A percentile compares a stretch with the other conserved stretches of the same genome.
phyloP scores from a whole-genome alignment of 2,113 vertebrate genomes.

The Varanus komodoensis region DNA sequence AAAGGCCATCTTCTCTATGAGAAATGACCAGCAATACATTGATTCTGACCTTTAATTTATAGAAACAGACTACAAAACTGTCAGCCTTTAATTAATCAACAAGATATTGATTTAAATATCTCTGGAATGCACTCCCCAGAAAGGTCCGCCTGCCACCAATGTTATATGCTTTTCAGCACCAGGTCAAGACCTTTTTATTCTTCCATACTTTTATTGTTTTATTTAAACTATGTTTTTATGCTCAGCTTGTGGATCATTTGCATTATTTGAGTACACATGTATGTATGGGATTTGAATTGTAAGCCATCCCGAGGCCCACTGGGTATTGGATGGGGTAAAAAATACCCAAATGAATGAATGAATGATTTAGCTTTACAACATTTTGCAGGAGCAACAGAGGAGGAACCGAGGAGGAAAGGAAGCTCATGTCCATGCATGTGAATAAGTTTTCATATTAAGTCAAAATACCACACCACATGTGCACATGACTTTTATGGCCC shows the following conservation, averaged over 20 bases:
- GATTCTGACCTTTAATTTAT: neutral
- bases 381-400: neutral
- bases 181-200: no score
- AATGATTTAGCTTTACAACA: neutral
- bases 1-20: neutral
- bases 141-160: no score
- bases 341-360: no score
- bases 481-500: constrained; percentile 56
- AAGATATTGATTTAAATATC: neutral
- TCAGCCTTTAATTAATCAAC: neutral
- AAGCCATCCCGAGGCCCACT: no score
- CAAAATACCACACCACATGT: constrained; percentile 50
- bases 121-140: no score
- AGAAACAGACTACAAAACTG: neutral
- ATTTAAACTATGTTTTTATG: no score
- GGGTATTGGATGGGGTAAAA: no score
- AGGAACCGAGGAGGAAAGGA: neutral
- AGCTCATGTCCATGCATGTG: constrained; percentile 23
- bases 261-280: no score
- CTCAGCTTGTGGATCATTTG: no score
- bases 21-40: neutral
- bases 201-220: no score
- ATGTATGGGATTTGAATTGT: no score
- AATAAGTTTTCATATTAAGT: constrained; percentile 53
- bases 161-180: no score